Conservation (phyloP, 2,113 vertebrate species). For the Lota lota region DNA sequence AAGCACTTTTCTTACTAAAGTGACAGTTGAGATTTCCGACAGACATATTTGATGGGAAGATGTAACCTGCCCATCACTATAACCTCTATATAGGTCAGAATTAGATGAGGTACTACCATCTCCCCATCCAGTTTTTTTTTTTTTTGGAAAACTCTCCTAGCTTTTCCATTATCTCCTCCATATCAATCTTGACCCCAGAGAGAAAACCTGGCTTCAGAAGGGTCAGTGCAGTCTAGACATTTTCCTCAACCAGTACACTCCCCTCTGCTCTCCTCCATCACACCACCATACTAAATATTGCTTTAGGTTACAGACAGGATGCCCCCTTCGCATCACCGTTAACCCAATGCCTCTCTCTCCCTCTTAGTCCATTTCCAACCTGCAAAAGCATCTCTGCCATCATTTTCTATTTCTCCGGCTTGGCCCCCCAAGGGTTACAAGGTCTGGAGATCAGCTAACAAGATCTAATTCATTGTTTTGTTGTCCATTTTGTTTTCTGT, state of each 20-base stretch:
- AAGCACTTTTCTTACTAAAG: conserved; percentile 47
- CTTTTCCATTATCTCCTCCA: conserved; percentile 86
- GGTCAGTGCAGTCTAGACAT: conserved; percentile 84
- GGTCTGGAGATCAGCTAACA: conserved; percentile 69
- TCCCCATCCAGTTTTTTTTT: conserved; percentile 66
- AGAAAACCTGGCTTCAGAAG: conserved; percentile 78
- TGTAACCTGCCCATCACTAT: conserved; percentile 73
- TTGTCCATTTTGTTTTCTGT: conserved; percentile 54
- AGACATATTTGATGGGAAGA: conserved; percentile 53
- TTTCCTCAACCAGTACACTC: conserved; percentile 45
- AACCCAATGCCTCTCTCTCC: conserved; percentile 41
- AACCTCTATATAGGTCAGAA: conserved; percentile 75
- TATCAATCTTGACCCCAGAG: conserved; percentile 74
- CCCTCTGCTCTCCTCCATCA: conserved; percentile 6
- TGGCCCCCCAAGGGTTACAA: conserved; percentile 75
- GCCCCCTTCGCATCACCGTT: conserved; percentile 38
- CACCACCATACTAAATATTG: conserved; percentile 69
- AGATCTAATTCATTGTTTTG: conserved; percentile 26
- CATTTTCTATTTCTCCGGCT: conserved; percentile 79
- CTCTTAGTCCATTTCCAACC: conserved; percentile 68
- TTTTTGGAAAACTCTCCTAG: conserved; percentile 82
- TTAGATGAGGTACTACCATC: conserved; percentile 45
- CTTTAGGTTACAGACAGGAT: conserved; percentile 68
- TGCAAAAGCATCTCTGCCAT: conserved; percentile 64
- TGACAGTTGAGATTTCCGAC: conserved; percentile 36